Conservation (phyloP, 2,113 vertebrate genomes). For the Elephantulus edwardii region DNA sequence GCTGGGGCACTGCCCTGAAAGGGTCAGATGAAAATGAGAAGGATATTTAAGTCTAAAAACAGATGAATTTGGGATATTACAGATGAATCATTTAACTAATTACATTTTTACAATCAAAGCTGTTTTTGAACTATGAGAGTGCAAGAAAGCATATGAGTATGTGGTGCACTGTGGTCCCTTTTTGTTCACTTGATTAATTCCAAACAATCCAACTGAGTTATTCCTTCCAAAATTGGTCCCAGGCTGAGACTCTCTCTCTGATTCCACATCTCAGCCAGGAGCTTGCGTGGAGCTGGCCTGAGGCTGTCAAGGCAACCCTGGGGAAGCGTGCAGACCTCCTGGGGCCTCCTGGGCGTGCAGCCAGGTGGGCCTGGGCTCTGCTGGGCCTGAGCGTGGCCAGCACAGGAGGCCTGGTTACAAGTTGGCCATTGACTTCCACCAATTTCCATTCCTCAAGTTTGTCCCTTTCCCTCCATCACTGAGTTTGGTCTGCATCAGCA, state of each 20-base stretch:
- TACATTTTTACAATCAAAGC: constrained; percentile 73
- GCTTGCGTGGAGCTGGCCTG: neutral
- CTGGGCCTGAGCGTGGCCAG: neutral
- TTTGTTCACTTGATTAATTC: constrained; percentile 54
- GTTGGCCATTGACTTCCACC: neutral
- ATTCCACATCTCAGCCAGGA: neutral
- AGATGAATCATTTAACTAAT: constrained; percentile 70
- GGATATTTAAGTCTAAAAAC: constrained; percentile 46
- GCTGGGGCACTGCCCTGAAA: neutral
- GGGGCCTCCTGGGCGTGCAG: rapidly evolving
- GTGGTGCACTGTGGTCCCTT: neutral
- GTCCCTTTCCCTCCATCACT: neutral
- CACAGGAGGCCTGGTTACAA: neutral
- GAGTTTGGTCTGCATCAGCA: neutral
- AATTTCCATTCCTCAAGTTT: neutral
- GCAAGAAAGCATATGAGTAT: constrained; percentile 29
- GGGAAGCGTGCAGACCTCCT: neutral
- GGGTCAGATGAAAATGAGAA: constrained; percentile 55
- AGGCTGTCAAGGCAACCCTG: neutral
- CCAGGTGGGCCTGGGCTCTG: neutral
- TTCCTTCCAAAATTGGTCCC: constrained; percentile 65
- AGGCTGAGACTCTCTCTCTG: neutral
- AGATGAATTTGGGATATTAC: constrained; percentile 66
- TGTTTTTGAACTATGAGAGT: constrained; percentile 53
- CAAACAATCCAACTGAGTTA: constrained; percentile 26